phyloP scores from a whole-genome alignment of 1,140 invertebrate species.

The Sarcophaga bullata region DNA sequence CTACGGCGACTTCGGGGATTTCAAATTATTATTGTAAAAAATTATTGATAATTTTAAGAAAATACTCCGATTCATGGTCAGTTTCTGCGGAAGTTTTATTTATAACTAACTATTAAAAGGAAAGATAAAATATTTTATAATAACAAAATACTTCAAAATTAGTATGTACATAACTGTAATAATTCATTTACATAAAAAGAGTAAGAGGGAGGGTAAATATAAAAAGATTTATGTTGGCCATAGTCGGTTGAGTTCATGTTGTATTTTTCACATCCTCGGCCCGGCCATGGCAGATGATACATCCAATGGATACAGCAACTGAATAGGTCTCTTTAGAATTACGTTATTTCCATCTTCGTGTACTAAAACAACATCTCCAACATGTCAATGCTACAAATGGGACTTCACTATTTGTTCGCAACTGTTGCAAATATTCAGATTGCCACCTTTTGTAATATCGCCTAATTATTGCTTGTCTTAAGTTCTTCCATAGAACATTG shows the following conservation, averaged over 20 bases:
- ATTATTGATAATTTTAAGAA: too few relatives aligned
- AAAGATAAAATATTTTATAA: too few relatives aligned
- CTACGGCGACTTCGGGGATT: too few relatives aligned
- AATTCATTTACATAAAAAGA: too few relatives aligned
- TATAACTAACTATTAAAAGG: too few relatives aligned
- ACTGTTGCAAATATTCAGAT: too few relatives aligned
- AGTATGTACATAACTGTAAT: not conserved
- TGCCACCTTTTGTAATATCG: not conserved
- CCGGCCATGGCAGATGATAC: slow-evolving; percentile 12
- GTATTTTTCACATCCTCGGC: slow-evolving; percentile 34
- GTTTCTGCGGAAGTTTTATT: too few relatives aligned
- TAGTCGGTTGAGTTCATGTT: too few relatives aligned
- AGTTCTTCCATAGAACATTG: not conserved
- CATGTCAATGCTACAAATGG: not conserved
- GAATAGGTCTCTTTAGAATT: not conserved
- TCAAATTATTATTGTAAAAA: too few relatives aligned
- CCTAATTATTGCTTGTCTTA: not conserved
- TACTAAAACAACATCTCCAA: not conserved
- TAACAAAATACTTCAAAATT: too few relatives aligned
- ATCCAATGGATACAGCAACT: slow-evolving; percentile 23
- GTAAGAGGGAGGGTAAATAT: not conserved
- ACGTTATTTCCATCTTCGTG: not conserved
- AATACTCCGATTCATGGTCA: too few relatives aligned
- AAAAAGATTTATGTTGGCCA: too few relatives aligned
- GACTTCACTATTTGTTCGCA: not conserved